A percentile compares a stretch with the other conserved stretches of the same genome.
Evolutionary conservation across 1,140 invertebrate species (phyloP).

Genomic region (Caenorhabditis tropicalis): DNA sequence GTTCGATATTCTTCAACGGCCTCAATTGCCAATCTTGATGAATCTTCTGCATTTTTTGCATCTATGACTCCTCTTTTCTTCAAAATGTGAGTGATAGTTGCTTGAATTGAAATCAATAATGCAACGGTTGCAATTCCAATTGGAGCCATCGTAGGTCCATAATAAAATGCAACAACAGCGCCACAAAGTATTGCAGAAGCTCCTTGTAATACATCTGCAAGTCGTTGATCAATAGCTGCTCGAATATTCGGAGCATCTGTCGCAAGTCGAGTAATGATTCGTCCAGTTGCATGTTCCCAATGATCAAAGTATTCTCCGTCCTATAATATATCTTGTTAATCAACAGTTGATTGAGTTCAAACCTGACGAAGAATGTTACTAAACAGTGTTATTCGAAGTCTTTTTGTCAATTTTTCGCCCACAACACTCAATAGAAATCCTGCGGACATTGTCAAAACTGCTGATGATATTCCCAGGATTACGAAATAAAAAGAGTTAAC

Average conservation of each 20-base stretch:
- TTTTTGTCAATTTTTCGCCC: slow-evolving; percentile 45
- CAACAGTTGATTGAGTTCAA: neutral
- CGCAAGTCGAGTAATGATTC: slow-evolving; percentile 73
- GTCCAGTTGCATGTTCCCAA: slow-evolving; percentile 73
- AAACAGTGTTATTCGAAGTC: slow-evolving; percentile 67
- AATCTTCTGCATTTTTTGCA: neutral
- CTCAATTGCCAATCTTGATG: slow-evolving; percentile 3
- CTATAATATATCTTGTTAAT: slow-evolving; percentile 49
- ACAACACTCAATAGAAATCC: neutral
- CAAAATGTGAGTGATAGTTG: neutral
- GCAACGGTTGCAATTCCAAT: slow-evolving; percentile 47
- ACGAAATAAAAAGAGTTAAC: neutral
- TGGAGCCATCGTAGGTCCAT: slow-evolving; percentile 55
- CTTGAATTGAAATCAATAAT: neutral
- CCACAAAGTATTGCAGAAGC: slow-evolving; percentile 56
- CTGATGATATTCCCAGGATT: neutral
- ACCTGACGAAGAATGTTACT: slow-evolving; percentile 73
- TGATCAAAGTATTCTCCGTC: slow-evolving; percentile 74
- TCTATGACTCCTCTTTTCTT: neutral
- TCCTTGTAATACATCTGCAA: slow-evolving; percentile 56
- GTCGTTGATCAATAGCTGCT: slow-evolving; percentile 64
- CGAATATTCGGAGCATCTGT: slow-evolving; percentile 74
- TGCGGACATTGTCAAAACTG: neutral
- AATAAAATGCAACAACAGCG: slow-evolving; percentile 57
- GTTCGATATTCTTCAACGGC: neutral